Evolutionary conservation across 2,797 vertebrate genomes (phyloP).

Genomic region (Sitta carolinensis): DNA sequence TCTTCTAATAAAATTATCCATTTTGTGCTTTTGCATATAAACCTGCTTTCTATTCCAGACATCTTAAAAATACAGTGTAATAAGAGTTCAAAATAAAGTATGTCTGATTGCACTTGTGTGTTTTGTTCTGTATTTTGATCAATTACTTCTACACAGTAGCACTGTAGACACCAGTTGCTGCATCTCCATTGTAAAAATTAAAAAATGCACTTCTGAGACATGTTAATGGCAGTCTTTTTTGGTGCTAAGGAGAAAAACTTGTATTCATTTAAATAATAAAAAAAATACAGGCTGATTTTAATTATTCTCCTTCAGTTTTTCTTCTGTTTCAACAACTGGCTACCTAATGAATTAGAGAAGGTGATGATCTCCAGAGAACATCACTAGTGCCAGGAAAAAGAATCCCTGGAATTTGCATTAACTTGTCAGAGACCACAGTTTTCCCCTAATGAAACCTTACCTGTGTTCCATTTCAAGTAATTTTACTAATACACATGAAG

Average conservation of each 20-base stretch:
- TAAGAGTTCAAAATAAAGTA: constrained; percentile 68
- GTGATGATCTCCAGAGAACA: neutral
- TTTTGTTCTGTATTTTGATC: neutral
- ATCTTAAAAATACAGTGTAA: constrained; percentile 50
- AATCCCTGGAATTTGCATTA: neutral
- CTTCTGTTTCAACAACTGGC: neutral
- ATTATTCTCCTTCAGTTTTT: neutral
- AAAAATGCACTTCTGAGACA: neutral
- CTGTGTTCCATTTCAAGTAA: neutral
- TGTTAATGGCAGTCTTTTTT: neutral
- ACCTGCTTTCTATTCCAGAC: constrained; percentile 13
- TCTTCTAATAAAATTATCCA: neutral
- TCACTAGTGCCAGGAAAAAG: neutral
- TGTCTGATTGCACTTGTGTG: neutral
- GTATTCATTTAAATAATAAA: neutral
- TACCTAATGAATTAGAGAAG: neutral
- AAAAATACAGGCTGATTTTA: neutral
- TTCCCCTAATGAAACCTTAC: neutral
- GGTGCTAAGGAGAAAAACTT: neutral
- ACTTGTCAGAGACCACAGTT: neutral
- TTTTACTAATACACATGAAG: neutral
- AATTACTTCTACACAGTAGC: neutral
- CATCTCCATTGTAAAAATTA: neutral
- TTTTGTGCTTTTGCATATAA: constrained; percentile 31
- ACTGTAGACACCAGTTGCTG: neutral